These are phyloP conservation scores for Radopholus similis DNA, from an alignment of 1,140 invertebrate genomes.

Conservation along the genomic window DNA sequence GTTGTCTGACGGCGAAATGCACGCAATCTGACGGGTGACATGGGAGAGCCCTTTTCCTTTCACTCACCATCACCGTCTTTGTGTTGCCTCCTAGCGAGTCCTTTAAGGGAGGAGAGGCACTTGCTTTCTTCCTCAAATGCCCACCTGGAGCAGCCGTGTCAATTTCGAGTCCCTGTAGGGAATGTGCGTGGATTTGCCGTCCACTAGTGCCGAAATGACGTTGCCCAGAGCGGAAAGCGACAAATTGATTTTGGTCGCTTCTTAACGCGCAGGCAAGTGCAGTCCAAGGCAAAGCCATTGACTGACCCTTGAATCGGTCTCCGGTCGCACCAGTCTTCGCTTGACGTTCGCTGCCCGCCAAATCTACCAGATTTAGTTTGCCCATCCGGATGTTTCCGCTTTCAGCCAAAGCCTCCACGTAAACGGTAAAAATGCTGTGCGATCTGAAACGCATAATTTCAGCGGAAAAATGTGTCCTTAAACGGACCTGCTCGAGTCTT, in stretches of 20 bases:
- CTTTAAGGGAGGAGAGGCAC: background rate
- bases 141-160: slow-evolving; percentile 78
- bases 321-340: slow-evolving; percentile 79
- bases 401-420: slow-evolving; percentile 73
- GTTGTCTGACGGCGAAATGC: slow-evolving; percentile 75
- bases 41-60: background rate
- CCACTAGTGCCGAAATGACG: slow-evolving; percentile 85
- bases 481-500: slow-evolving; percentile 69
- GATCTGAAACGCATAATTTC: slow-evolving; percentile 67
- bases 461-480: background rate
- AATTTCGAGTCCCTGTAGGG: slow-evolving; percentile 91
- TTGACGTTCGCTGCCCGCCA: slow-evolving; percentile 63
- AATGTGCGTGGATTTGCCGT: slow-evolving; percentile 76
- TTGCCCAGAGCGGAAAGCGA: slow-evolving; percentile 87
- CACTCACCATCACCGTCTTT: slow-evolving; percentile 78
- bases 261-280: slow-evolving; percentile 68
- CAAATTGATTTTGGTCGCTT: slow-evolving; percentile 91
- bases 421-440: slow-evolving; percentile 87
- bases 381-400: slow-evolving; percentile 68
- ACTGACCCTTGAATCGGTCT: slow-evolving; percentile 68
- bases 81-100: slow-evolving; percentile 91
- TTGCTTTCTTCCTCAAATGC: background rate
- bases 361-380: slow-evolving; percentile 81
- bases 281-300: too few species aligned
- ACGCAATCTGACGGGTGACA: slow-evolving; percentile 69